phyloP scores from a whole-genome alignment of 2,888 invertebrate genomes.

The Ennomos quercinarius region DNA sequence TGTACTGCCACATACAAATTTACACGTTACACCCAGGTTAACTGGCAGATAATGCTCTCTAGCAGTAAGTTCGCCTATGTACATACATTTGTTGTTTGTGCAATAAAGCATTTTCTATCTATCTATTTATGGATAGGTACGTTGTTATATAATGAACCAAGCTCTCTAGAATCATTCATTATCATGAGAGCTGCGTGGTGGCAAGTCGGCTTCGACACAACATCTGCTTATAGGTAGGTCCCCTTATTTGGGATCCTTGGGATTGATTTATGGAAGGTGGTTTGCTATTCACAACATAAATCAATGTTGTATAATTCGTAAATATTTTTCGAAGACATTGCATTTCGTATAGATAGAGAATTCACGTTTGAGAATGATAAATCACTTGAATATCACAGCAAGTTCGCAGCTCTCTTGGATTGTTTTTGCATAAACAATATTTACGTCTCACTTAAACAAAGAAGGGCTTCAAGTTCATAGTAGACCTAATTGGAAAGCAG shows the following conservation, averaged over 20 bases:
- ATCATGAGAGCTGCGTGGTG: constrained; percentile 32
- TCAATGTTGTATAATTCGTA: constrained; percentile 40
- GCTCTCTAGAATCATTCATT: constrained; percentile 20
- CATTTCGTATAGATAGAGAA: constrained; percentile 7
- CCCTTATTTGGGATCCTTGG: constrained; percentile 30
- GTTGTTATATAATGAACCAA: constrained; percentile 34
- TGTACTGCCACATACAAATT: no score
- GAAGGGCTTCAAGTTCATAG: constrained; percentile 10
- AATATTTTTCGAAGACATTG: constrained; percentile 2
- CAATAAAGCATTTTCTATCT: no score
- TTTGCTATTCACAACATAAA: constrained; percentile 43
- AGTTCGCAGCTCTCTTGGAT: neutral
- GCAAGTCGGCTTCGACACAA: constrained; percentile 37
- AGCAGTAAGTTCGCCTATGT: no score
- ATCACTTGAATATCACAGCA: constrained; percentile 3
- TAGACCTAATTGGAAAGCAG: constrained; percentile 16
- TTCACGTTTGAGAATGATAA: constrained; percentile 24
- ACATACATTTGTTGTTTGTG: no score
- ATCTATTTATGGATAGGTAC: no score
- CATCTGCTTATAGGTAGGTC: constrained; percentile 34
- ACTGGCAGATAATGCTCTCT: no score
- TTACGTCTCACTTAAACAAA: constrained; percentile 14
- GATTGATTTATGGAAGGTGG: constrained; percentile 49
- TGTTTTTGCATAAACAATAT: constrained; percentile 12
- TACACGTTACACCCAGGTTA: no score